These are phyloP conservation scores for Steinernema scapterisci DNA, from an alignment of 2,888 invertebrate genomes.

Conservation along the genomic window DNA sequence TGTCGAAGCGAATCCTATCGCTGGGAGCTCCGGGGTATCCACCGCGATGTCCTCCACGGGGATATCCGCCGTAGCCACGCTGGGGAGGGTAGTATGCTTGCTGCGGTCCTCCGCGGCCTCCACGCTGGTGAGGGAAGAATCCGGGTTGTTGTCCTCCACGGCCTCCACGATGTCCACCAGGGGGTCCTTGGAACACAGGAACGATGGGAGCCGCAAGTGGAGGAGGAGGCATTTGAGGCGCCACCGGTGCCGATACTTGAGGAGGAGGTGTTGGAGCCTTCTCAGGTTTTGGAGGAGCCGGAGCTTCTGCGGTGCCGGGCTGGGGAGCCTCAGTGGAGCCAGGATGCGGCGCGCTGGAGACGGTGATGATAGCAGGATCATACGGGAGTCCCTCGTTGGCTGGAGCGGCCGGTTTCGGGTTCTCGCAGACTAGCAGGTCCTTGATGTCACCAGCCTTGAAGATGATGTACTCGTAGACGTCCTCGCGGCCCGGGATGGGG, in stretches of 20 bases:
- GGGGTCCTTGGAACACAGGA: not conserved
- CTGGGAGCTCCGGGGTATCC: slow-evolving; percentile 40
- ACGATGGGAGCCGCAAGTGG: not conserved
- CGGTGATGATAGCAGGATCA: slow-evolving; percentile 96
- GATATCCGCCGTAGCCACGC: slow-evolving; percentile 36
- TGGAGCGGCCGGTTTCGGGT: slow-evolving; percentile 73
- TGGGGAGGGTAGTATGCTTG: slow-evolving; percentile 27
- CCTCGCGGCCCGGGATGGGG: slow-evolving; percentile 93
- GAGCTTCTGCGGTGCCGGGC: slow-evolving; percentile 39
- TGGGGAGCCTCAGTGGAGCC: slow-evolving; percentile 39
- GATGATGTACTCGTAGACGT: slow-evolving; percentile 73
- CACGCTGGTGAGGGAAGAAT: not conserved
- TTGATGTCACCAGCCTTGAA: slow-evolving; percentile 91
- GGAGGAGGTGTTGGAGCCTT: not conserved
- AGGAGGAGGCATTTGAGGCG: not conserved
- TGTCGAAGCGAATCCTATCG: slow-evolving; percentile 64
- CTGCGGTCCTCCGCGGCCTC: slow-evolving; percentile 13
- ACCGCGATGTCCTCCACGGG: slow-evolving; percentile 39
- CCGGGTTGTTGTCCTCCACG: not conserved
- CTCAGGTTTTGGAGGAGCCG: slow-evolving; percentile 33
- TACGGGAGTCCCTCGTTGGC: slow-evolving; percentile 75
- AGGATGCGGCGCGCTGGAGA: slow-evolving; percentile 64
- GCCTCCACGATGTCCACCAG: too few species aligned
- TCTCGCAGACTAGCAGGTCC: slow-evolving; percentile 87
- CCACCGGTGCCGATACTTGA: slow-evolving; percentile 4